Conservation (phyloP, 2,113 vertebrate species). For the Aplodontia rufa region DNA sequence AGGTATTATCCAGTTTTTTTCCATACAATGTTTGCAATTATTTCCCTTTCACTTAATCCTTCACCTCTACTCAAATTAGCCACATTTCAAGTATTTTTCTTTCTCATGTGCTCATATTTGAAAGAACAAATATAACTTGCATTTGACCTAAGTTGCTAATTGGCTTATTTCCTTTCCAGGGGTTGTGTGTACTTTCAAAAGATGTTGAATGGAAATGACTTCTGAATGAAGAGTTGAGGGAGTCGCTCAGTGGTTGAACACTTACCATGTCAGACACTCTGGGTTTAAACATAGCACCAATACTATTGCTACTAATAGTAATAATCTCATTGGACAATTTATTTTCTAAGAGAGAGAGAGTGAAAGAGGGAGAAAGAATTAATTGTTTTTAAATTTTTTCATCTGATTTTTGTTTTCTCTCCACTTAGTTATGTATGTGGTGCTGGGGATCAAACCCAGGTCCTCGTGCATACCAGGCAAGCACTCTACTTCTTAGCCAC, state of each 20-base stretch:
- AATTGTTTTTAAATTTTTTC: too few species aligned
- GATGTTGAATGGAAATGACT: background rate
- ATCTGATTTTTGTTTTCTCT: too few species aligned
- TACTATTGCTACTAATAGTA: background rate
- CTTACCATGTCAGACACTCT: background rate
- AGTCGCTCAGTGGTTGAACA: background rate
- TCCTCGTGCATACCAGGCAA: too few species aligned
- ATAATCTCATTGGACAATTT: background rate
- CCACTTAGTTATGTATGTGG: too few species aligned
- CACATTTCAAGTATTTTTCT: background rate
- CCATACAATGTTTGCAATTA: background rate
- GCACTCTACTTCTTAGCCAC: too few species aligned
- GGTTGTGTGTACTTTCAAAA: background rate
- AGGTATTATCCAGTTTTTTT: background rate
- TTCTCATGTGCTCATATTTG: background rate
- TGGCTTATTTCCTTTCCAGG: background rate
- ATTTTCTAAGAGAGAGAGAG: too few species aligned
- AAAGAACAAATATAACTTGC: slow-evolving; percentile 76
- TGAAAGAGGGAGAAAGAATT: too few species aligned
- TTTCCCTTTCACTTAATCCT: background rate
- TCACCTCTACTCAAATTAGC: background rate
- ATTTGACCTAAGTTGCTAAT: slow-evolving; percentile 50
- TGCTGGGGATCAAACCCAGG: too few species aligned
- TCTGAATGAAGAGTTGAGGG: background rate
- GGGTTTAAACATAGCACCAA: background rate